Evolutionary conservation across 2,113 vertebrate genomes (phyloP), one percentile per base, ranked within the genome.

Genomic region (Pituophis catenifer): DNA sequence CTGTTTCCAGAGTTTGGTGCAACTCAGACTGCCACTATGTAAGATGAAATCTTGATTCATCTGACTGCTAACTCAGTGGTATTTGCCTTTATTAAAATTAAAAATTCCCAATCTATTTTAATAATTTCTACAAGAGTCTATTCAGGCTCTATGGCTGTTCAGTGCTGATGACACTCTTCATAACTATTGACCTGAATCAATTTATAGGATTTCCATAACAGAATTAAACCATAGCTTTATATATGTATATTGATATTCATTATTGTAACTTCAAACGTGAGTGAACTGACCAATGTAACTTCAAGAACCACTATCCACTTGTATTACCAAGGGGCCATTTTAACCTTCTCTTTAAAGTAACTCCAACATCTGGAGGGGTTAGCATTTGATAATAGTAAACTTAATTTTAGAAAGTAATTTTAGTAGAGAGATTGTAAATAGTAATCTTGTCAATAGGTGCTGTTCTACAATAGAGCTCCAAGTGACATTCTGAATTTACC

Each of bases 31-130:
- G 53, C 50, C 48, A 29, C 8, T 48, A 50, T 50, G 38, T 59
- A 59, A 52, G 15, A 62, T 2, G 12, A 55, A 50, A 19, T 17
- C 38, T 86, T 87, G 29, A 21, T 91, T n/a, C 10, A 50, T 52
- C 48, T 24, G 38, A 19, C 57, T 54, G 19, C 8, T 17, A 48
- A 58, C 53, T 29, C 21, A 44, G 21, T 48, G 65, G 62, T 52
- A 17, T 85, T 19, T 94, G 58, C 91, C 52, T 33, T 93, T 91
- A 95, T 86, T 70, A 81, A 95, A 70, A 38, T 75, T 75, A 94
- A 95, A 95, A 95, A 93, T 89, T 88, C n/a, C 12, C 70, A 75
- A 59, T 90, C 86, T 21, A 75, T 94, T 95, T 95, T 94, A 92
- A 91, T 88, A 50, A 57, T 90, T 57, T 89, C 89, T 89, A 85